Evolutionary conservation across 2,888 invertebrate species (phyloP), one percentile per base, ranked within the genome.

Genomic region (Myopa tessellatipennis): DNA sequence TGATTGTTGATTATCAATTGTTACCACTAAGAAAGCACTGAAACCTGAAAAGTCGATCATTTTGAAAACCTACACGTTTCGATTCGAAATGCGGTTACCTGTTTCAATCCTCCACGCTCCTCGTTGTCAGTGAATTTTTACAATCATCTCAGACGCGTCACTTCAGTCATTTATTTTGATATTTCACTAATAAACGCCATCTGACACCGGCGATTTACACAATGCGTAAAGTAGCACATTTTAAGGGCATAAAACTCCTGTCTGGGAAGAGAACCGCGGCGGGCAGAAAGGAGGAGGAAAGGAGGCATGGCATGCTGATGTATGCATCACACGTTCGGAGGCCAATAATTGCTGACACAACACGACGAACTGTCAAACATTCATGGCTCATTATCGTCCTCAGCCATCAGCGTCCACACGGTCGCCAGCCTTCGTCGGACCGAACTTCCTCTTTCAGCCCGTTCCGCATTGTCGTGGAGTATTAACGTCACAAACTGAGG

Each of bases 311-410:
- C 68, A 36, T 50, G 63, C 26, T 50, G 45, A 63, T 50, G 72
- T 72, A 72, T 77, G 77, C 77, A 67, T 68, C 77, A 73, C 77
- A 73, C 77, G 77, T 77, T 52, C 50, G 10, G 18, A 18, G 63
- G 55, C 26, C 76, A 26, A 26, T 40, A 60, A 70, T 68, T 61
- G 58, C 58, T 65, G 52, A 52, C 58, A 67, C 74, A 68, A 60
- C 50, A 38, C 26, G 71, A 65, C 67, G 45, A 60, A 77, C 77
- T 72, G 77, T 77, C 77, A 72, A 72, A 65, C 67, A 71, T 67
- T 77, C 67, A 52, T 76, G 76, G 76, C 72, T 77, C 77, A 67
- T 71, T 77, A 72, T 72, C 58, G 65, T 77, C 60, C 45, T 45
- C 7, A 6, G n/a, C n/a, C n/a, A n/a, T n/a, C n/a, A n/a, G n/a